Evolutionary conservation across 2,113 vertebrate species (phyloP), one percentile per base, ranked within the genome.

Genomic region (Acanthisitta chloris): DNA sequence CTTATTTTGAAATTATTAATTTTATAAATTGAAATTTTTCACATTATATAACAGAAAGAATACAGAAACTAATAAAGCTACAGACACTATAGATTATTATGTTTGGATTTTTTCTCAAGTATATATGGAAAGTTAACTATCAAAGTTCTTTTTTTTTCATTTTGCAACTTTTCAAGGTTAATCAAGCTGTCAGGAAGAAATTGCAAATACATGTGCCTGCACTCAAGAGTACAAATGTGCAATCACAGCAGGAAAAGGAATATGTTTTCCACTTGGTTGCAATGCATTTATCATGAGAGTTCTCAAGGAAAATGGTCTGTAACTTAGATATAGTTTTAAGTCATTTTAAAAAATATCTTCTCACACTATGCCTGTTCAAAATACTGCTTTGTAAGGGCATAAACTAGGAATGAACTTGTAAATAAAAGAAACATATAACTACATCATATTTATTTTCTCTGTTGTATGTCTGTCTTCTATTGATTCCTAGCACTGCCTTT

Each of bases 161-260:
- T 94, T 97, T 93, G 42, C 17, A 96, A 67, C 91, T 96, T 95
- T 91, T 95, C 96, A 97, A 96, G 95, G 94, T 97, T 97, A 97
- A 96, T 96, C 96, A 97, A 95, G 57, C 88, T 96, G 95, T 86
- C 96, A 90, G 92, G 67, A 96, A 92, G 58, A 93, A 97, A 96
- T 84, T 88, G 90, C 91, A 97, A 97, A 95, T 95, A 90, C 57
- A 88, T 87, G 69, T 91, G 94, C 81, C 90, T 95, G 95, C 86
- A 70, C 89, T 94, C 80, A 94, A 85, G 80, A 95, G 78, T 89
- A 95, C 82, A 97, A 97, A 97, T 97, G 88, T 95, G 95, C 97
- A 96, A 93, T 97, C 96, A 96, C 97, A 97, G 97, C 96, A 97
- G 96, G 95, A 97, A 96, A 96, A 96, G 78, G 91, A 96, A 90